These are phyloP conservation scores for Rugalucina vietnamica DNA, from an alignment of 2,888 invertebrate genomes.

Conservation along the genomic window DNA sequence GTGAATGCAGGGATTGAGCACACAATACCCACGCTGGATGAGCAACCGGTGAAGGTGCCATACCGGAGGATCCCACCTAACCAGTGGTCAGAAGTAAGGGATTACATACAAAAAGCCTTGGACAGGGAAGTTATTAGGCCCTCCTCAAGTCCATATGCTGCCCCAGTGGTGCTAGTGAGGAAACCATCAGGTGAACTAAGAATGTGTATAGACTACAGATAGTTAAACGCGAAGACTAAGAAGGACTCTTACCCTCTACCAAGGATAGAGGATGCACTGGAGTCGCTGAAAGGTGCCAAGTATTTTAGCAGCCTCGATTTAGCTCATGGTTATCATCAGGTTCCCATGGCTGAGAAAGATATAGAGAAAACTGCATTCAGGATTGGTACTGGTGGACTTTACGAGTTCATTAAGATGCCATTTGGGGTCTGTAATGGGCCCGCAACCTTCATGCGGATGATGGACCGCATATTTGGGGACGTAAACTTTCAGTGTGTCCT, in stretches of 20 bases:
- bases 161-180: slow-evolving; percentile 6
- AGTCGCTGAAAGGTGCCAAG: slow-evolving; percentile 1
- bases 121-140: not conserved
- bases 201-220: slow-evolving; percentile 4
- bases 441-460: slow-evolving; percentile 57
- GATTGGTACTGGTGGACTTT: slow-evolving; percentile 39
- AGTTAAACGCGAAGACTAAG: not conserved
- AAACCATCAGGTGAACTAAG: not conserved
- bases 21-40: slow-evolving; percentile 17
- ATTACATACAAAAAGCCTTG: slow-evolving; percentile 3
- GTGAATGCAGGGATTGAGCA: slow-evolving; percentile 1
- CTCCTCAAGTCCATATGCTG: slow-evolving; percentile 16
- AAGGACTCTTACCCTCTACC: slow-evolving; percentile 10
- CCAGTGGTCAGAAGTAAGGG: not conserved
- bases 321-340: slow-evolving; percentile 62
- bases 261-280: not conserved
- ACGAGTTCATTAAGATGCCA: slow-evolving; percentile 56
- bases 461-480: slow-evolving; percentile 59
- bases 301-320: not conserved
- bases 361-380: slow-evolving; percentile 62
- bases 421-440: slow-evolving; percentile 61
- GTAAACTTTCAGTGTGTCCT: slow-evolving; percentile 51
- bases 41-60: slow-evolving; percentile 41
- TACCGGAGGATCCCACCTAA: slow-evolving; percentile 23
- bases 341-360: slow-evolving; percentile 52